Base-by-base conservation (phyloP, 2,888 invertebrate genomes). In the Chaitophorus viminalis region DNA sequence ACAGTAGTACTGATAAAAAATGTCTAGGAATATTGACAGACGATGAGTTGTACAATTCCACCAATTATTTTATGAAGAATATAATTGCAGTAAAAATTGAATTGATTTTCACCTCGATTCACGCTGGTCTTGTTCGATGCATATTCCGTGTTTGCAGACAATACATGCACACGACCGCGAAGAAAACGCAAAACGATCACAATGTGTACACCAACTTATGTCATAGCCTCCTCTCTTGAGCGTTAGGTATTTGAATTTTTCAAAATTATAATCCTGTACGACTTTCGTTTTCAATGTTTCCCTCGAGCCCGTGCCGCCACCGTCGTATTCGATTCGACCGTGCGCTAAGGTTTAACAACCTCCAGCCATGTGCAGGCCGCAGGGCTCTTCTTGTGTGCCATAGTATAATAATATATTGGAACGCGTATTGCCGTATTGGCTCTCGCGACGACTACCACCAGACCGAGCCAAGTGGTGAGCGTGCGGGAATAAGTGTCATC, bases 241-340 rank as follows among this genome's bases (percentile, higher is more conserved):
- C 3, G 36, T 74, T n/a, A n/a, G n/a, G n/a, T n/a, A n/a, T n/a
- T n/a, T n/a, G n/a, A n/a, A n/a, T n/a, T 78, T n/a, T 33, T n/a
- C n/a, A 21, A 33, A 77, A 52, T 85, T 85, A 85, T 84, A 76
- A 75, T 54, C 54, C n/a, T 52, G 31, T 72, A 36, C 29, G 54
- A 33, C n/a, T 54, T 54, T 54, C 33, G 39, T 86, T 72, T 79
- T 72, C 36, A 72, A 86, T 72, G 39, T 86, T 60, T 54, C 86
- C 72, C 86, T 39, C 1, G 86, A 79, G 78, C 14, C 52, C 8
- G 21, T 52, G 33, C 36, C 46, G 2, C 54, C 3, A 3, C 36
- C 3, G 9, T 33, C n/a, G 39, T 39, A 8, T 11, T 2, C 3
- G 0, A 21, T 54, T 21, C 70, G 33, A 11, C n/a, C n/a, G 4